phyloP scores from a whole-genome alignment of 2,888 invertebrate species.

The Drosophila pseudotalamancana region DNA sequence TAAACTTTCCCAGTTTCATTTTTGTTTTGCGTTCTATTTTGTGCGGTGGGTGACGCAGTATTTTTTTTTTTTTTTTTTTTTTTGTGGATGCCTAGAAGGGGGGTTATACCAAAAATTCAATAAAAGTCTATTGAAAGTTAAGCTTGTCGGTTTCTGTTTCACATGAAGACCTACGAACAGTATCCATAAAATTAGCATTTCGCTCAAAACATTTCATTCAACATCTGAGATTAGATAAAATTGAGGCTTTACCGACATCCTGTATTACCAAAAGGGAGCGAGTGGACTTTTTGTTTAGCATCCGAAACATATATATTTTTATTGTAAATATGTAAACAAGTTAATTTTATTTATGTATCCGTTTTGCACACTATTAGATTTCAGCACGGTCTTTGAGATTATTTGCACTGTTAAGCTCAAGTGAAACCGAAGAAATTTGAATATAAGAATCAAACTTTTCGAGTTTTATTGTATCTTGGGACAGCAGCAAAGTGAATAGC shows the following conservation, averaged over 20 bases:
- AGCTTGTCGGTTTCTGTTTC: conserved; percentile 35
- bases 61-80: no score
- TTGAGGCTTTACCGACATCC: conserved; percentile 30
- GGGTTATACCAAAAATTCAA: conserved; percentile 56
- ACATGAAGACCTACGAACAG: conserved; percentile 52
- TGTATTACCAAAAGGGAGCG: background rate
- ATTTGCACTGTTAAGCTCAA: conserved; percentile 20
- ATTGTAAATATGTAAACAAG: conserved; percentile 50
- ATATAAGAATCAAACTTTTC: conserved; percentile 12
- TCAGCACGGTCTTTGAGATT: conserved; percentile 24
- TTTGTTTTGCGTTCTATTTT: conserved; percentile 45
- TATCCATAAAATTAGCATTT: conserved; percentile 66
- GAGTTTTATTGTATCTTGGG: conserved; percentile 9
- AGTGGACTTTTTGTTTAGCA: conserved; percentile 9
- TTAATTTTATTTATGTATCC: conserved; percentile 50
- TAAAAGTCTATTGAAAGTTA: conserved; percentile 60
- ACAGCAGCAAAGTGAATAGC: background rate
- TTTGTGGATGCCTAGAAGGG: background rate
- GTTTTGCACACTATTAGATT: conserved; percentile 48
- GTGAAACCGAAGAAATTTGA: conserved; percentile 20
- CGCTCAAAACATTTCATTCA: conserved; percentile 56
- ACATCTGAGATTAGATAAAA: conserved; percentile 68
- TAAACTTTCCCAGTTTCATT: conserved; percentile 59
- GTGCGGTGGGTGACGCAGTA: conserved; percentile 26
- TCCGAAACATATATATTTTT: conserved; percentile 12